Evolutionary conservation across 1,140 invertebrate genomes (phyloP), one percentile per base, ranked within the genome.

Genomic region (Euschistus heros): DNA sequence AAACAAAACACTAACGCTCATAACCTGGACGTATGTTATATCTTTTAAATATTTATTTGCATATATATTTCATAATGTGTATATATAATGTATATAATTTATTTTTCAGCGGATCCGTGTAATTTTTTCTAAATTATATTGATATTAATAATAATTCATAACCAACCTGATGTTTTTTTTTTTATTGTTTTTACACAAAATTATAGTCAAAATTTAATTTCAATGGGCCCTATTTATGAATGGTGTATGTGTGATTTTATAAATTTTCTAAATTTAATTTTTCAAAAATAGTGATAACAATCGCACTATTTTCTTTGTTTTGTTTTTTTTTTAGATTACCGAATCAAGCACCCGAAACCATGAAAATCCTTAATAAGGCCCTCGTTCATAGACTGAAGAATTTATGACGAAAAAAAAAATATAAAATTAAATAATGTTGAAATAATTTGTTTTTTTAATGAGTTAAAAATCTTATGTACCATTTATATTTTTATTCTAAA

Each of bases 281-380:
- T 20, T 22, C 10, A 50, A 50, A 50, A 50, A 50, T 6, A 10
- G n/a, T 20, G 2, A 18, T 4, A 50, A 37, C 1, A 37, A 37
- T 37, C 33, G 33, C 10, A 6, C 33, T 37, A n/a, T n/a, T n/a
- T n/a, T n/a, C n/a, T n/a, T n/a, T n/a, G n/a, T 37, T 37, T 37
- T 37, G 6, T 37, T 37, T 37, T 37, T 37, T 20, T 47, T 50
- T 18, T 50, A 50, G 22, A 50, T 22, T 20, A 22, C n/a, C 47
- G 22, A 20, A 50, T 10, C 47, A 50, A 37, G 33, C 33, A 37
- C 33, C 22, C 14, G 54, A 57, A 57, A 57, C 18, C 54, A 61
- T 61, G 33, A 37, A 20, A 61, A 61, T 61, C 59, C 59, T 61
- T 2, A 44, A 61, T 44, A 33, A 37, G 27, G 27, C 27, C 59